phyloP scores from a whole-genome alignment of 2,113 vertebrate species.

The Arenaria interpres region DNA sequence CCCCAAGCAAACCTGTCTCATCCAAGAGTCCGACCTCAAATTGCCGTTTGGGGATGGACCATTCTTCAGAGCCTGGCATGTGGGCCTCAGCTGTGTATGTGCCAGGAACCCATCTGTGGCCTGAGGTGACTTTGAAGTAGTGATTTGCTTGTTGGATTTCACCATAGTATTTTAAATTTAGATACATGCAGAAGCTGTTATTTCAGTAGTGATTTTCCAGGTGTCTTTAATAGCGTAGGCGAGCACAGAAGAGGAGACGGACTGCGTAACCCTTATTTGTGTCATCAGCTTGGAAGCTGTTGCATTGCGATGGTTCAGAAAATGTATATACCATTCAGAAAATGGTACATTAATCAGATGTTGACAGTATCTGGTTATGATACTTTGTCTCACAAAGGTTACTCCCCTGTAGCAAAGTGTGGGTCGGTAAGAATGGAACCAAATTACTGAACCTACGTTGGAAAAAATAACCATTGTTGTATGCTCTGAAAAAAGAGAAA shows the following conservation, averaged over 20 bases:
- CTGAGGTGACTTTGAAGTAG: neutral
- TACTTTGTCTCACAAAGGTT: neutral
- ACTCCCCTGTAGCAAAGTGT: neutral
- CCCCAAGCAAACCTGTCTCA: neutral
- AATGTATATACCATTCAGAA: neutral
- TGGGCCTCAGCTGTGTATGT: neutral
- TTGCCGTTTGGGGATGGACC: neutral
- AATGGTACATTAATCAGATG: neutral
- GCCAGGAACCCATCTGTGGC: neutral
- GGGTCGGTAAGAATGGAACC: neutral
- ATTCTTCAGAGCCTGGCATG: neutral
- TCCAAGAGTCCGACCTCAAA: neutral
- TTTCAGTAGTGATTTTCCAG: neutral
- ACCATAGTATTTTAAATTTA: neutral
- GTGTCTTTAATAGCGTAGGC: neutral
- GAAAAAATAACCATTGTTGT: neutral
- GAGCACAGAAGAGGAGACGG: neutral
- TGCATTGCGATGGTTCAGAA: neutral
- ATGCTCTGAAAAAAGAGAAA: neutral
- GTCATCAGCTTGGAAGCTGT: neutral
- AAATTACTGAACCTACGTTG: no score
- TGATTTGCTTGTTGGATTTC: neutral
- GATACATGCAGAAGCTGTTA: neutral
- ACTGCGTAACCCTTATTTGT: neutral
- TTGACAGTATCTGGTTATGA: neutral